Base-by-base conservation (phyloP, 2,888 invertebrate species). In the Cheilosia impressa region DNA sequence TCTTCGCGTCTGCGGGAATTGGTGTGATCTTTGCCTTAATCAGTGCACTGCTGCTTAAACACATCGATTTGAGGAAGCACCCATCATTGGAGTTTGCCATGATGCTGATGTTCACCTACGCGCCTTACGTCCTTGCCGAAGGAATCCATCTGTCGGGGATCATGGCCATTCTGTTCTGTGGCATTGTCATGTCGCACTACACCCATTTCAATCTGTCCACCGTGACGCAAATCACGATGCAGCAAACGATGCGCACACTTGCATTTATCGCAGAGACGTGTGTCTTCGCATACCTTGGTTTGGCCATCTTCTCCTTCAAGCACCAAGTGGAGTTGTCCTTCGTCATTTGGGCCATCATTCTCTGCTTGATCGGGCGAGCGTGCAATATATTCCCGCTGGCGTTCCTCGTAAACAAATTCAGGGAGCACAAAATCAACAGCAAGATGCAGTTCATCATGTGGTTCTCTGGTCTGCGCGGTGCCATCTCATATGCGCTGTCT, bases 371-470 rank as follows among this genome's bases (percentile, higher is more conserved):
- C 71, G 99, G 99, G 19, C 94, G 99, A 89, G 99, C 99, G 22
- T 96, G 97, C 81, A 99, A 99, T 91, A 99, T 99, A 85, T 99
- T 98, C 91, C 99, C 99, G 1, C 93, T 99, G 66, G 97, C 98
- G 0, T 94, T 96, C 89, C 93, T 99, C 45, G 97, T 98, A 71
- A 99, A 99, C 92, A 96, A 96, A 92, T 99, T 99, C 92, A 95
- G 99, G 17, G 98, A 98, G 91, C 99, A 99, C 93, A 98, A 98
- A 93, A 99, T 99, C 78, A 99, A 98, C 0, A 96, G 96, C 91
- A 98, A 98, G 93, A 99, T 98, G 98, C 98, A 98, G 95, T 98
- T 99, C 90, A 98, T 99, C 81, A 99, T 99, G 99, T 99, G 99
- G 99, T 99, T 99, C 92, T 98, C 98, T 91, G 97, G 99, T 57